phyloP scores from a whole-genome alignment of 1,140 invertebrate genomes.

The Nylanderia fulva region DNA sequence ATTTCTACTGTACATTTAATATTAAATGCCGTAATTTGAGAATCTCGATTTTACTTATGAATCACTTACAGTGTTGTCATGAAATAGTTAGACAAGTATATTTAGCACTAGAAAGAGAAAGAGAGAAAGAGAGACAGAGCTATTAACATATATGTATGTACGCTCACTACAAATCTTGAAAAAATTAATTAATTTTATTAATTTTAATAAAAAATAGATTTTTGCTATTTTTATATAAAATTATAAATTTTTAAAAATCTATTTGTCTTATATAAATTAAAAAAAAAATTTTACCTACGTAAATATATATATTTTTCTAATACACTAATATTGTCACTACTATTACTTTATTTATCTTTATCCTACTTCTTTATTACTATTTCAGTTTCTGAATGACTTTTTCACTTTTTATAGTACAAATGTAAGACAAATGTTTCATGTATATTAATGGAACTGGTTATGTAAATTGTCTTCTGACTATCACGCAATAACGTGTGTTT shows the following conservation, averaged over 20 bases:
- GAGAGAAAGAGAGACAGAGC: neutral
- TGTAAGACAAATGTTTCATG: neutral
- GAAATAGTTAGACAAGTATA: too few relatives aligned
- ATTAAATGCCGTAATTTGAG: neutral
- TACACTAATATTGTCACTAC: neutral
- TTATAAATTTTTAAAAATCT: neutral
- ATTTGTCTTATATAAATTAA: neutral
- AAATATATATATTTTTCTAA: neutral
- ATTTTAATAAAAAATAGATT: too few relatives aligned
- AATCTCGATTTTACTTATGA: slow-evolving; percentile 11
- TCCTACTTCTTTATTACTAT: too few relatives aligned
- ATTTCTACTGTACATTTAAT: neutral
- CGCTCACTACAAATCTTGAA: neutral
- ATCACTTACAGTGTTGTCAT: neutral
- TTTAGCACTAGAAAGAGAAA: neutral
- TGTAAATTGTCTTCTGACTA: slow-evolving; percentile 41
- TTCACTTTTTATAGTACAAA: neutral
- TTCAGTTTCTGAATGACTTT: neutral
- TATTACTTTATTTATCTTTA: neutral
- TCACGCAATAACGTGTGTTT: neutral
- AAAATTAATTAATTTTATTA: too few relatives aligned
- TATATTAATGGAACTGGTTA: slow-evolving; percentile 27
- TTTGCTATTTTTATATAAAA: neutral
- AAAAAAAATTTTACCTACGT: neutral
- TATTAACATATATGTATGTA: neutral